These are phyloP conservation scores for Chrysemys picta DNA, from an alignment of 2,113 vertebrate genomes.

Conservation along the genomic window DNA sequence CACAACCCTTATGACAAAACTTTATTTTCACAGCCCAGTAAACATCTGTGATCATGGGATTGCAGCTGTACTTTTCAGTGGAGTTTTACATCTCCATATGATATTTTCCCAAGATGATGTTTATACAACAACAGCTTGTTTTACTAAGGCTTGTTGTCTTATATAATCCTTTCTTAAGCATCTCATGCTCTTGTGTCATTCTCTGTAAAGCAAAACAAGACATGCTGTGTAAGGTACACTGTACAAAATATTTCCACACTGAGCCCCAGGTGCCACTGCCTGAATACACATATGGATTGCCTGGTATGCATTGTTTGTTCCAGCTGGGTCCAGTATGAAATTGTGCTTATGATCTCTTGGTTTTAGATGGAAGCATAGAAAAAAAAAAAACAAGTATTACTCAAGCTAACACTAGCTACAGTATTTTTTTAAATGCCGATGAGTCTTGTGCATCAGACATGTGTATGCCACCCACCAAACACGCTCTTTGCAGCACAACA, in stretches of 20 bases:
- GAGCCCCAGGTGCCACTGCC: not conserved
- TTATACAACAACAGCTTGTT: not conserved
- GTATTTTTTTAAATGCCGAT: not conserved
- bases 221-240: not conserved
- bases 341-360: not conserved
- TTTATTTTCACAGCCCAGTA: conserved; percentile 26
- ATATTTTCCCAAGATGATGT: conserved; percentile 11
- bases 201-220: conserved; percentile 10
- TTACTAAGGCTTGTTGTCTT: not conserved
- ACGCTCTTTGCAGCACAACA: not conserved
- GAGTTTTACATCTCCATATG: not conserved
- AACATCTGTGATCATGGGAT: not conserved
- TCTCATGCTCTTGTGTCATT: not conserved
- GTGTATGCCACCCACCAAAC: not conserved
- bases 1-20: not conserved
- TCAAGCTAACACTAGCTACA: not conserved
- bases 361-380: not conserved
- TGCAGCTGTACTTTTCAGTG: not conserved
- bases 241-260: not conserved
- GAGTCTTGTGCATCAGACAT: not conserved
- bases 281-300: not conserved
- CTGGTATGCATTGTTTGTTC: not conserved
- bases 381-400: not conserved
- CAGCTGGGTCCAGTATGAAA: not conserved
- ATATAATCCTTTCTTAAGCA: conserved; percentile 9